These are phyloP conservation scores for Andrena cerasifolii DNA, from an alignment of 1,140 invertebrate species.

Conservation along the genomic window DNA sequence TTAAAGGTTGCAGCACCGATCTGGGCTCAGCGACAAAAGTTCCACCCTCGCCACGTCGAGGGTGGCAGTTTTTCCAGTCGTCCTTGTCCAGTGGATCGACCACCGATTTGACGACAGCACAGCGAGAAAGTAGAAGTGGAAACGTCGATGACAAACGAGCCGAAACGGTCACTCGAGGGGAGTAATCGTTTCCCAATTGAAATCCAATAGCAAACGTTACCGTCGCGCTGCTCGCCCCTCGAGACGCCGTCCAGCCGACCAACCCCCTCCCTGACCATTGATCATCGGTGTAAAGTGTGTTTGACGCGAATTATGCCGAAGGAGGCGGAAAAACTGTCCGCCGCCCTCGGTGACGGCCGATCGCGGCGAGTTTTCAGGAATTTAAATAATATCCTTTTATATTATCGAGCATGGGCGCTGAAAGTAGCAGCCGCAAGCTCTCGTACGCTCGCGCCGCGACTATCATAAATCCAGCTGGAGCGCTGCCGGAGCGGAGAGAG, in stretches of 20 bases:
- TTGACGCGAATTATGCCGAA: slow-evolving; percentile 67
- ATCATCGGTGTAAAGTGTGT: slow-evolving; percentile 68
- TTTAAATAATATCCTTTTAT: slow-evolving; percentile 75
- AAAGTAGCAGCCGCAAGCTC: slow-evolving; percentile 50
- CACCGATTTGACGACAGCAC: neutral
- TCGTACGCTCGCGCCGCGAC: slow-evolving; percentile 46
- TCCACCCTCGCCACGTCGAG: neutral
- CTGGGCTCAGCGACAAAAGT: neutral
- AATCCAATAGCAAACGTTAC: slow-evolving; percentile 77
- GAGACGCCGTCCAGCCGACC: slow-evolving; percentile 17
- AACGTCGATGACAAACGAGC: slow-evolving; percentile 74
- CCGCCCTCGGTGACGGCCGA: neutral
- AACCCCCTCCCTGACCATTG: slow-evolving; percentile 46
- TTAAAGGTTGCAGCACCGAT: slow-evolving; percentile 1
- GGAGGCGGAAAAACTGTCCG: slow-evolving; percentile 24
- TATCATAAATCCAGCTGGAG: slow-evolving; percentile 71
- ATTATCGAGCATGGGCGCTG: slow-evolving; percentile 50
- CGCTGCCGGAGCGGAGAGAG: slow-evolving; percentile 51
- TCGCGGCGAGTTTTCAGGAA: slow-evolving; percentile 64
- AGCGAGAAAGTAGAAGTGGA: slow-evolving; percentile 39
- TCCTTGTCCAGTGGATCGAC: neutral
- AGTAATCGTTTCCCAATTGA: slow-evolving; percentile 83
- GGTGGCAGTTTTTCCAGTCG: neutral
- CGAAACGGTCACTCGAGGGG: slow-evolving; percentile 78
- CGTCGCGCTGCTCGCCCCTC: slow-evolving; percentile 64